Percentiles rank a stretch among this genome's conserved stretches.
Conservation (phyloP, 2,888 invertebrate species). For the Cheiracanthium punctorium region DNA sequence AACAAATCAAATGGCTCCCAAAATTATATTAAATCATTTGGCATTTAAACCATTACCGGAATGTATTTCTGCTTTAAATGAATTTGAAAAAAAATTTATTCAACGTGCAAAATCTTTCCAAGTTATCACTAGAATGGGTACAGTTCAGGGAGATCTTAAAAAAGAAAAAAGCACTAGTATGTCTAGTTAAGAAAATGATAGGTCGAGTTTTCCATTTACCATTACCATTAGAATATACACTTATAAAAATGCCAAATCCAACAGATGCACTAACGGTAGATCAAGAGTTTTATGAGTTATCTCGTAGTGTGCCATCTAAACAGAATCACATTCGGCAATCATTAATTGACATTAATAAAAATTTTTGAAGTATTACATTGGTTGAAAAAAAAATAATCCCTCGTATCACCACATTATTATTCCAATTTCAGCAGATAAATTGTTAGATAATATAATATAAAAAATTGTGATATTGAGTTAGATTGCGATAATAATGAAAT, state of each 20-base stretch:
- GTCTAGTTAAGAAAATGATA: conserved; percentile 8
- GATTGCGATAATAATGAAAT: too few species aligned
- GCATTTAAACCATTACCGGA: too few species aligned
- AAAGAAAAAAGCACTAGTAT: too few species aligned
- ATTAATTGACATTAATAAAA: conserved; percentile 6
- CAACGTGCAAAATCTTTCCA: too few species aligned
- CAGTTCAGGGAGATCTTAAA: too few species aligned
- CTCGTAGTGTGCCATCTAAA: not conserved
- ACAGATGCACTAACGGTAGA: not conserved
- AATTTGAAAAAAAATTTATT: too few species aligned
- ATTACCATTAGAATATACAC: conserved; percentile 11
- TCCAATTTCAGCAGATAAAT: not conserved
- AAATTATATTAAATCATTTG: too few species aligned
- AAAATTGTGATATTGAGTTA: too few species aligned
- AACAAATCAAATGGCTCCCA: too few species aligned
- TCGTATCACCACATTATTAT: not conserved
- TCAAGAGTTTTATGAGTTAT: not conserved
- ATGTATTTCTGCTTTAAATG: too few species aligned
- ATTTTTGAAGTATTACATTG: conserved; percentile 2
- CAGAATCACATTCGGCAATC: conserved; percentile 4
- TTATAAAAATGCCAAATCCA: not conserved
- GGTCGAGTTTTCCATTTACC: conserved; percentile 15
- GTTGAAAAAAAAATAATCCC: not conserved
- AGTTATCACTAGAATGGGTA: too few species aligned
- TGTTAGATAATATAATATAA: too few species aligned